These are phyloP conservation scores for Megaceryle torquata DNA, from an alignment of 2,113 vertebrate genomes.

Conservation along the genomic window DNA sequence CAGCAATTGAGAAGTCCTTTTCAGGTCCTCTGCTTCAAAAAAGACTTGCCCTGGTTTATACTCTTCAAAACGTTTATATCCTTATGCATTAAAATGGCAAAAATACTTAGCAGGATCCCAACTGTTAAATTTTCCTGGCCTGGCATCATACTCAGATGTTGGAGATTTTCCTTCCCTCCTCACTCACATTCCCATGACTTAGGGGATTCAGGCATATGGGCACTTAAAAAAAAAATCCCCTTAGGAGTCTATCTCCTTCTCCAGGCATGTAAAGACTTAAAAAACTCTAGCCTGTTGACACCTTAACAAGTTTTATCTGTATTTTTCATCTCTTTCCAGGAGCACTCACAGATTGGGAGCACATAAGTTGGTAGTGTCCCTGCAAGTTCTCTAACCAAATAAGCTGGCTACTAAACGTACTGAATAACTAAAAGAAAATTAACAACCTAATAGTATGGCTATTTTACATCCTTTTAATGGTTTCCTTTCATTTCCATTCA, in stretches of 20 bases:
- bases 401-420: background rate
- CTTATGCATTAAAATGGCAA: background rate
- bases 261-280: background rate
- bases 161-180: background rate
- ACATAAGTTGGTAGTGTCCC: background rate
- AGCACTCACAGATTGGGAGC: background rate
- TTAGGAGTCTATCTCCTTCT: background rate
- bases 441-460: background rate
- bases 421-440: background rate
- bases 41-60: background rate
- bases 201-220: background rate
- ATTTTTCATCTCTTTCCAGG: background rate
- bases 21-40: background rate
- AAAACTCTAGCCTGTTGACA: background rate
- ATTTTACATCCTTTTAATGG: background rate
- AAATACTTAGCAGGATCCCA: background rate
- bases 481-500: background rate
- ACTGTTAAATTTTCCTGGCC: background rate
- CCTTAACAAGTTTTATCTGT: background rate
- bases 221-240: background rate
- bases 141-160: background rate
- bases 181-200: background rate
- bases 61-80: background rate
- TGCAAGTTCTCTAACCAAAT: background rate
- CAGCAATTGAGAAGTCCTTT: background rate